A percentile compares a stretch with the other conserved stretches of the same genome.
phyloP scores from a whole-genome alignment of 2,113 vertebrate genomes.

The Hydrochoerus hydrochaeris region DNA sequence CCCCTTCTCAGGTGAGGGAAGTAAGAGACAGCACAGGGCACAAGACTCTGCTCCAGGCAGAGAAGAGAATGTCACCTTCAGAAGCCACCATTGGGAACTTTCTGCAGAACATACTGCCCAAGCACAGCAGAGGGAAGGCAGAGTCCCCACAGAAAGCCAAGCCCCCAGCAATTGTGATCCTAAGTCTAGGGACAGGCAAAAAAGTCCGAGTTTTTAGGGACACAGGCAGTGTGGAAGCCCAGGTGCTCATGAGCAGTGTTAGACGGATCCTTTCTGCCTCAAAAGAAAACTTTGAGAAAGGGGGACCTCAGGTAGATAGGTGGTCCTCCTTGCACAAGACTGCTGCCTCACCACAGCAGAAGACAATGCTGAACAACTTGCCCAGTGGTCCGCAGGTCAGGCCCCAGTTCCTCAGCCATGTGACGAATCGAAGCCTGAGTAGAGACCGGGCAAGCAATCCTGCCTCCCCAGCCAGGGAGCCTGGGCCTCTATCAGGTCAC shows the following conservation, averaged over 20 bases:
- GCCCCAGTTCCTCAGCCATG: not conserved
- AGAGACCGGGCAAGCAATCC: accelerated
- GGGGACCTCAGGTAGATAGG: accelerated
- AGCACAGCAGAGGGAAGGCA: not conserved
- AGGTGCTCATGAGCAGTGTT: accelerated
- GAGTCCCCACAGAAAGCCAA: not conserved
- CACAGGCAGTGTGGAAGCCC: accelerated
- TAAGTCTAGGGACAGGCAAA: too few species aligned
- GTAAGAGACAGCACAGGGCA: not conserved
- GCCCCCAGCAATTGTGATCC: too few species aligned
- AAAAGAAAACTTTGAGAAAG: not conserved
- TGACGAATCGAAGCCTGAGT: accelerated
- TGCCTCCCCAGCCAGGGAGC: not conserved
- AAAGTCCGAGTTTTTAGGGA: accelerated
- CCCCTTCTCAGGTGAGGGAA: not conserved
- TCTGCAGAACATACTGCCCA: not conserved
- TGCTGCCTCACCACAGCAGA: too few species aligned
- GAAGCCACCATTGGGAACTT: not conserved
- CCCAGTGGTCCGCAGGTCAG: too few species aligned
- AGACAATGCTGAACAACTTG: accelerated
- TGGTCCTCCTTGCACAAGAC: accelerated
- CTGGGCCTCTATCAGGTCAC: not conserved
- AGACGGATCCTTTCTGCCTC: accelerated
- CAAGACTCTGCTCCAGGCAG: not conserved
- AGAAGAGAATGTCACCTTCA: not conserved